Percentiles rank a stretch among this genome's conserved stretches.
Conservation (phyloP, 37 sponge, comb jelly and placozoan species). For the Eunapius fragilis region DNA sequence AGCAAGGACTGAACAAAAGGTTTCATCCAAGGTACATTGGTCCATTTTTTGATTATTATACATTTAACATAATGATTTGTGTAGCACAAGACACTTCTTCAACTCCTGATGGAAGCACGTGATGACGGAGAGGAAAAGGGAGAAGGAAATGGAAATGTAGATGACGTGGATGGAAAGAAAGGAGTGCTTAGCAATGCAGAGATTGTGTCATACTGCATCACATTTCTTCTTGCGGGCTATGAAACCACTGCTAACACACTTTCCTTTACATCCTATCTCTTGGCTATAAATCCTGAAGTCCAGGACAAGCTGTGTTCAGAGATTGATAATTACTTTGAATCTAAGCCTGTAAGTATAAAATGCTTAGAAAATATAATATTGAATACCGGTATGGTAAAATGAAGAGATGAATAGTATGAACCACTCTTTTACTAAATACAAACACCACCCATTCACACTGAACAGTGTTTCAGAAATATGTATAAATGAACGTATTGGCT, state of each 20-base stretch:
- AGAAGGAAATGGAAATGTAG: neutral
- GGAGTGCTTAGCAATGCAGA: constrained; percentile 37
- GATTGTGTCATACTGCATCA: constrained; percentile 25
- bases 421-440: too few relatives aligned
- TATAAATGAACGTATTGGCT: too few relatives aligned
- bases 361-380: too few relatives aligned
- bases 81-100: constrained; percentile 15
- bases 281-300: constrained; percentile 55
- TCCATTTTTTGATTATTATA: too few relatives aligned
- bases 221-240: constrained; percentile 65
- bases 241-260: constrained; percentile 67
- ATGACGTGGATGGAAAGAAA: too few relatives aligned
- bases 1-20: too few relatives aligned
- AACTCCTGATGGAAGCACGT: constrained; percentile 27
- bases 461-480: too few relatives aligned
- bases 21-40: too few relatives aligned
- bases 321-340: constrained; percentile 37
- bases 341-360: constrained; percentile 26
- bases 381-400: too few relatives aligned
- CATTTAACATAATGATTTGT: too few relatives aligned
- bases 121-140: neutral
- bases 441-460: too few relatives aligned
- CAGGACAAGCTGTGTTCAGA: constrained; percentile 39
- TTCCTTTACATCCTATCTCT: constrained; percentile 40
- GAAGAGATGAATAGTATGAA: too few relatives aligned